Base-by-base conservation (phyloP, 2,113 vertebrate genomes). In the Anoplopoma fimbria region DNA sequence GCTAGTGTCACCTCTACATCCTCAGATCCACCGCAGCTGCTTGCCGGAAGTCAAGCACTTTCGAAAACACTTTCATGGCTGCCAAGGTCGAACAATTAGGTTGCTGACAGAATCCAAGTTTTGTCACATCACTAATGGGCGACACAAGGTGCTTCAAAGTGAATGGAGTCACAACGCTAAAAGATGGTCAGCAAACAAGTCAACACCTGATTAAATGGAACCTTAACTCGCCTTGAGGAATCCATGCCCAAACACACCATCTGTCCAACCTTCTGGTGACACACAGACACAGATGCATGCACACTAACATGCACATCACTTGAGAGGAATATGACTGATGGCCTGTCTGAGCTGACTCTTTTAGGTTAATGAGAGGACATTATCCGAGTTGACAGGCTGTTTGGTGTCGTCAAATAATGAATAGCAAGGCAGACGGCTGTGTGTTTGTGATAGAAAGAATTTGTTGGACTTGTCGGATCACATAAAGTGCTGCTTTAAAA, bases 281-380 rank as follows among this genome's bases (percentile, higher is more conserved):
- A 76, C 69, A 25, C 14, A 75, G 17, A 72, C 61, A 68, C 34
- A 25, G 15, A 73, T 42, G 25, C 13, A 25, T 14, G 2, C 47
- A 36, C 51, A 55, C 49, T 58, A 12, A 27, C 25, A 3, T 57
- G 34, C 38, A 51, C 53, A 63, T n/a, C 63, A 9, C 45, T 21
- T 38, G 36, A 61, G 72, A 82, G 64, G 9, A 36, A 36, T 12
- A 62, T 83, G 88, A 92, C 51, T 71, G 80, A 93, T 85, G 61
- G 78, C 70, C 53, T 80, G 81, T 90, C 60, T 70, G 76, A 77
- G 71, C 51, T 0, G 36, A 31, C 61, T 82, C 74, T 85, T 76
- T 85, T 62, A 81, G 79, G 74, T 78, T 89, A 90, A 90, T 82
- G 57, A 81, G 72, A 58, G 58, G 62, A 79, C 83, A 82, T 88